These are phyloP conservation scores for Agelaius tricolor DNA, from an alignment of 2,113 vertebrate species.

Conservation along the genomic window DNA sequence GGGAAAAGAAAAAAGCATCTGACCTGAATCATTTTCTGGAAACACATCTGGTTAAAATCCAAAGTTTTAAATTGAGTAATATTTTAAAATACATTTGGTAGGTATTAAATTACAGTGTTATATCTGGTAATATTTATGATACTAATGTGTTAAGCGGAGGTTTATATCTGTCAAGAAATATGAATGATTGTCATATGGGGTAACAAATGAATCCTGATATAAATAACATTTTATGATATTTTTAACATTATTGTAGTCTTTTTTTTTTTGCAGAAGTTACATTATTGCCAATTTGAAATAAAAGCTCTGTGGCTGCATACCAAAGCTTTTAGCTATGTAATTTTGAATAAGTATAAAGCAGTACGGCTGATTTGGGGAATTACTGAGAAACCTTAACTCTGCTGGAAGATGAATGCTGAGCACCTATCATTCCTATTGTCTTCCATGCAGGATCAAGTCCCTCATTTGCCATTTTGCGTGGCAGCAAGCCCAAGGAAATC, in stretches of 20 bases:
- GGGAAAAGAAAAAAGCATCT: slow-evolving; percentile 69
- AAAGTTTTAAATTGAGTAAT: slow-evolving; percentile 71
- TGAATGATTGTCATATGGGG: slow-evolving; percentile 65
- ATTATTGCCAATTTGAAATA: slow-evolving; percentile 52
- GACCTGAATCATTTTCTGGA: slow-evolving; percentile 74
- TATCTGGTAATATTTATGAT: slow-evolving; percentile 75
- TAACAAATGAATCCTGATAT: slow-evolving; percentile 60
- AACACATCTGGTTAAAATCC: slow-evolving; percentile 82
- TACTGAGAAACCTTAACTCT: slow-evolving; percentile 11
- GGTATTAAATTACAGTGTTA: slow-evolving; percentile 71
- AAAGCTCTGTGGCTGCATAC: slow-evolving; percentile 44
- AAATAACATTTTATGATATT: slow-evolving; percentile 65
- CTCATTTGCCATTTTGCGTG: slow-evolving; percentile 59
- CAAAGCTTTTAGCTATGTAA: slow-evolving; percentile 3
- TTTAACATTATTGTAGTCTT: slow-evolving; percentile 35
- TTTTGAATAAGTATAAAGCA: slow-evolving; percentile 15
- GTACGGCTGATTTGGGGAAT: not conserved
- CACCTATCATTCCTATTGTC: slow-evolving; percentile 20
- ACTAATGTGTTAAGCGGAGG: slow-evolving; percentile 73
- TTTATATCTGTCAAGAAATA: slow-evolving; percentile 67
- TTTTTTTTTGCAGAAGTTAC: slow-evolving; percentile 35
- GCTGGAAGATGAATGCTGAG: not conserved
- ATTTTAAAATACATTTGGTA: slow-evolving; percentile 77
- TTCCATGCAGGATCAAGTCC: slow-evolving; percentile 26
- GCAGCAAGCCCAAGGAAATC: slow-evolving; percentile 54